These are phyloP conservation scores for Crotalus helleri DNA, from an alignment of 2,113 vertebrate genomes.

Conservation along the genomic window DNA sequence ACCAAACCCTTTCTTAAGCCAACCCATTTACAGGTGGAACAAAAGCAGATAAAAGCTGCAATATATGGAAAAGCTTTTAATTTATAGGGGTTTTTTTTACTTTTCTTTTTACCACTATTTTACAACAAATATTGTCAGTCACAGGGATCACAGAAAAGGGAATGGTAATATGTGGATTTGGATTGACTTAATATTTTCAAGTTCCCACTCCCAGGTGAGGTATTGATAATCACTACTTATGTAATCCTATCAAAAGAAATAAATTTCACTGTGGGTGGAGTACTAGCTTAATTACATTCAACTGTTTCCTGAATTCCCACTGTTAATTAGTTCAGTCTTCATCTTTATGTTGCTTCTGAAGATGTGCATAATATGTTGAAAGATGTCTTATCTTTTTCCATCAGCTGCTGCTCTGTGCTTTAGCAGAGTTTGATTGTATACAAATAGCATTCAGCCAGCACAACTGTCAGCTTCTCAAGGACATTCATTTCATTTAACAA, in stretches of 20 bases:
- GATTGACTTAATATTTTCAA: not conserved
- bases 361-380: not conserved
- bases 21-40: not conserved
- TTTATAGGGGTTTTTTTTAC: not conserved
- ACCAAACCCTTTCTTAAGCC: not conserved
- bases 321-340: not conserved
- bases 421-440: constrained; percentile 1
- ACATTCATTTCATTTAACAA: not conserved
- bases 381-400: not conserved
- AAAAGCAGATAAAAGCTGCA: not conserved
- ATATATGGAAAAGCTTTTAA: not conserved
- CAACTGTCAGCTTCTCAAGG: constrained; percentile 2
- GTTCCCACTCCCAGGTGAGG: not conserved
- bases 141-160: not conserved
- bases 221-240: not conserved
- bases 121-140: not conserved
- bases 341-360: not conserved
- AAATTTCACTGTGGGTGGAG: not conserved
- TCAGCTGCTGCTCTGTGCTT: not conserved
- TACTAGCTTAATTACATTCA: not conserved
- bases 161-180: not conserved
- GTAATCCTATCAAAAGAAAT: not conserved
- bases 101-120: not conserved
- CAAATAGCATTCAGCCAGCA: constrained; percentile 1
- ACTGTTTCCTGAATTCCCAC: not conserved